Conservation (phyloP, 2,888 invertebrate species). For the Nephrotoma appendiculata region DNA sequence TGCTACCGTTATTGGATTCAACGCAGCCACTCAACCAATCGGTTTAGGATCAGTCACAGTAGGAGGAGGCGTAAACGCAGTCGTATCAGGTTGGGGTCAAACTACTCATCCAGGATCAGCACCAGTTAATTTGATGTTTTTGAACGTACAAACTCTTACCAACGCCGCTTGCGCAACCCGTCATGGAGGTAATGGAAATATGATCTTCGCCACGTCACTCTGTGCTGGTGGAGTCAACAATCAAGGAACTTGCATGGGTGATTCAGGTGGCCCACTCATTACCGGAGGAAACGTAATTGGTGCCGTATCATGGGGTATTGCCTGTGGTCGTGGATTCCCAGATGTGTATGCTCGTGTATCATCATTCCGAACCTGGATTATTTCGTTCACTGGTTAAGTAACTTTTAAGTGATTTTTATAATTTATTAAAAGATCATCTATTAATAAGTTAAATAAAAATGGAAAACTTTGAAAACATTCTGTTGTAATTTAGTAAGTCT, state of each 20-base stretch:
- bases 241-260: constrained; percentile 25
- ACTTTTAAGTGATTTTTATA: too few species aligned
- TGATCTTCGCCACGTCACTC: constrained; percentile 28
- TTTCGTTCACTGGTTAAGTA: neutral
- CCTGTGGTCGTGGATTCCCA: constrained; percentile 25
- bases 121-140: constrained; percentile 4
- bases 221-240: constrained; percentile 13
- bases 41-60: constrained; percentile 4
- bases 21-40: neutral
- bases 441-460: too few species aligned
- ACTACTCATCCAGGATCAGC: constrained; percentile 6
- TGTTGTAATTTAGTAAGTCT: too few species aligned
- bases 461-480: too few species aligned
- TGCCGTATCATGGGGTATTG: constrained; percentile 29
- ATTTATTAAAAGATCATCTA: too few species aligned
- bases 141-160: constrained; percentile 6
- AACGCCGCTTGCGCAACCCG: constrained; percentile 8
- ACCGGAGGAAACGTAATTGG: constrained; percentile 27
- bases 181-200: constrained; percentile 1
- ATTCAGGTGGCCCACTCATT: constrained; percentile 27
- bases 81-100: constrained; percentile 10
- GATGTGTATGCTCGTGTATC: constrained; percentile 30
- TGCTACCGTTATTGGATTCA: constrained; percentile 2
- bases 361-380: constrained; percentile 26
- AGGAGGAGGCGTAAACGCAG: constrained; percentile 4